Base-by-base conservation (phyloP, 2,888 invertebrate species). In the Aelia acuminata region DNA sequence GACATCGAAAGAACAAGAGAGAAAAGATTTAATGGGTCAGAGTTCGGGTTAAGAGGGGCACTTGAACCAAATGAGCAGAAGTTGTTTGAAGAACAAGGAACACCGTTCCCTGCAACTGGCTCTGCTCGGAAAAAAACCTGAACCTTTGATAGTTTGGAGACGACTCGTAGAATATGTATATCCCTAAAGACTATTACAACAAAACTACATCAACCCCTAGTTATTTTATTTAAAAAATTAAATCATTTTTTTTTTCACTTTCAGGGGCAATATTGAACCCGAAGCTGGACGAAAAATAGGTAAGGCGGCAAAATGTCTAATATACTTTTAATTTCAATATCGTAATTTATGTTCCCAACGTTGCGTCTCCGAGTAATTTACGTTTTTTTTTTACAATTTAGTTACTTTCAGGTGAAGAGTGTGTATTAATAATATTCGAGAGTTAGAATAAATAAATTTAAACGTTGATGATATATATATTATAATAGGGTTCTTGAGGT, bases 1-100 rank as follows among this genome's bases (percentile, higher is more conserved):
- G 35, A 7, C 31, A 35, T 70, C n/a, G 18, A 35, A 15, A 70
- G 63, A 18, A 70, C 7, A 35, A 70, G 63, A 35, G 20, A 70
- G 63, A 63, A 63, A 63, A 20, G 18, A 35, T 35, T 70, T 70
- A 70, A 70, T 70, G 63, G 63, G 63, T 31, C 63, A 70, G 18
- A 70, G 63, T 5, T 8, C 35, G 22, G 63, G 31, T 70, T 70
- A 35, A 35, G 63, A 20, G 20, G 63, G 63, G 18, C 35, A 70
- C 63, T 70, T 70, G 63, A 70, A 20, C 7, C 18, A 70, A 70
- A 70, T 70, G 35, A 35, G 35, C 22, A 35, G 15, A 15, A 26
- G 63, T 35, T 70, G 31, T 70, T 70, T 70, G 31, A 35, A 70
- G 63, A 70, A 35, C 13, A 35, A 35, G 63, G 20, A 70, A 70